Evolutionary conservation across 2,113 vertebrate genomes (phyloP).

Genomic region (Climacteris rufus): DNA sequence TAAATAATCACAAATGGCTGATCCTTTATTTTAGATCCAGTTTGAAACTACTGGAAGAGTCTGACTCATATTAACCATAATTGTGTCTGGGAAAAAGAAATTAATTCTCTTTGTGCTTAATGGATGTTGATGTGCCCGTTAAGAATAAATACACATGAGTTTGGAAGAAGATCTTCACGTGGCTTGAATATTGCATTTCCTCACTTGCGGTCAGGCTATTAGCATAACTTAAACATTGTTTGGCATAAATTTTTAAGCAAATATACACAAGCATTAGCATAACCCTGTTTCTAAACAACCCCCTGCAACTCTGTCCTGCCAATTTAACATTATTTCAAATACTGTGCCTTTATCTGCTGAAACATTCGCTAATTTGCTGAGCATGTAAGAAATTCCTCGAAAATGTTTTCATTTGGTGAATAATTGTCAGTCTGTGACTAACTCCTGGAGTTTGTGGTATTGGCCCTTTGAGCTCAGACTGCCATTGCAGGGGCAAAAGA

Average conservation of each 20-base stretch:
- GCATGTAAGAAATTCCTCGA: not conserved
- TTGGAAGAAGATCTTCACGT: not conserved
- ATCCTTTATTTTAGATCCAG: not conserved
- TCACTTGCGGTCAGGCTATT: not conserved
- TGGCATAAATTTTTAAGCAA: not conserved
- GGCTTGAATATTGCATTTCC: constrained; percentile 1
- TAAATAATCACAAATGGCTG: not conserved
- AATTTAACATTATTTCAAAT: not conserved
- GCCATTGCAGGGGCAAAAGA: not conserved
- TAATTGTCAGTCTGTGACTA: not conserved
- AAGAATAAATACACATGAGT: not conserved
- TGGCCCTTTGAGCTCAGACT: not conserved
- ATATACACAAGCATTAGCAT: not conserved
- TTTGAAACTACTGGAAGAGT: not conserved
- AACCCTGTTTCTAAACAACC: not conserved
- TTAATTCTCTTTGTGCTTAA: not conserved
- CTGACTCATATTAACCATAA: not conserved
- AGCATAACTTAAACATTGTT: constrained; percentile 24
- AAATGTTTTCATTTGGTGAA: not conserved
- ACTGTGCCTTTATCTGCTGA: not conserved
- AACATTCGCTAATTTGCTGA: not conserved
- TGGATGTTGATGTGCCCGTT: not conserved
- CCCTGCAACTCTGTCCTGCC: not conserved
- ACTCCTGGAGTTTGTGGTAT: not conserved
- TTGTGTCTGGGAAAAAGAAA: not conserved